Base-by-base conservation (phyloP, 92 coral and sea anemone species). In the Anthopleura xanthogrammica region DNA sequence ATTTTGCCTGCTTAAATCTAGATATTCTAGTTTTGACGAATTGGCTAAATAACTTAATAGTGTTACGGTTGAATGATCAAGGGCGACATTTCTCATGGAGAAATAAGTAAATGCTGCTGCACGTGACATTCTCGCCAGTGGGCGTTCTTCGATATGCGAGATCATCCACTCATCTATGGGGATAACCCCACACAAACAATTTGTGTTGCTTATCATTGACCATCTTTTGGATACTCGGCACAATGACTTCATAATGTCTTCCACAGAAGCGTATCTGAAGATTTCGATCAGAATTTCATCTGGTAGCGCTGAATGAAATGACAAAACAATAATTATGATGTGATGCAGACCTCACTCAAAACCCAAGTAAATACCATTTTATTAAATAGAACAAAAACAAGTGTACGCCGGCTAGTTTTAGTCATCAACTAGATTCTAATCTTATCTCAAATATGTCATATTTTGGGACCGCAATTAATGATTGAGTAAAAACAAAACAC, bases 151-250 rank as follows among this genome's bases (percentile, higher is more conserved):
- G 41, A 83, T 83, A 78, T 78, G 82, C 80, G 72, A 64, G 76
- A 86, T 80, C 77, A 82, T 83, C 85, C 90, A 83, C 80, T 87
- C 83, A 82, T 83, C 87, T 52, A 83, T 66, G 73, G 84, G 84
- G 74, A 87, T 78, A 87, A 68, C 14, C 16, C 24, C 56, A 81
- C 90, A 87, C 74, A 87, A 83, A 70, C 65, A 83, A 75, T 56
- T 87, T 78, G 83, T 83, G 83, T 62, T 80, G 73, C 83, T 29
- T 29, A 87, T 70, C 77, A 75, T 79, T 60, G 64, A 41, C 90
- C 87, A 79, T 74, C 85, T 80, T 76, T 78, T 78, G 79, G 83
- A 78, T 36, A 85, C 79, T 11, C 82, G 65, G 77, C 82, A 85
- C 39, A 79, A 73, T 50, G 83, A 85, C 66, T 23, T 85, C 81